Base-by-base conservation (phyloP, 2,888 invertebrate species). In the Leptopilina myrica region DNA sequence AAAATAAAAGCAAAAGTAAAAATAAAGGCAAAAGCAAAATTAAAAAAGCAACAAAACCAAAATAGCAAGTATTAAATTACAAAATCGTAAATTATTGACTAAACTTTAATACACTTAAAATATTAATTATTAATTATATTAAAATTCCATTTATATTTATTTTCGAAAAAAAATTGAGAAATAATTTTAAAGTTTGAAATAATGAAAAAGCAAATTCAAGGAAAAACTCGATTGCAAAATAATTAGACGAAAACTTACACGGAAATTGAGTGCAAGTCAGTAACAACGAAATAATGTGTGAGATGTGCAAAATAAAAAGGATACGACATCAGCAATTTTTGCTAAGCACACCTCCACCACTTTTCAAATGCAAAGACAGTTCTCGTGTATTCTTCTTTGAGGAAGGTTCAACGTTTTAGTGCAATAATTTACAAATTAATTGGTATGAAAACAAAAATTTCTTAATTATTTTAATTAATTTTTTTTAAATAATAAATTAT, bases 311-410 rank as follows among this genome's bases (percentile, higher is more conserved):
- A 67, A 67, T 15, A 64, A 40, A 46, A 43, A 76, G 46, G 11
- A 73, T 79, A 62, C 53, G 11, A 20, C 43, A 67, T 76, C 66
- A 66, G 67, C 76, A 79, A 67, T 76, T 65, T 78, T 76, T 62
- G 43, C 12, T 15, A 56, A 46, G 43, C 49, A 59, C 75, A 59
- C 75, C 66, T 66, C 56, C 14, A 69, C 69, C 73, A 73, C 73
- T 73, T 73, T 73, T 53, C 33, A n/a, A 56, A 56, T 73, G n/a
- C 9, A 56, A 56, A 56, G 56, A n/a, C 73, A 73, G 56, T 73
- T 59, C 56, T 73, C 40, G 56, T 8, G 40, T 56, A 53, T 40
- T 14, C n/a, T 73, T 73, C 56, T 73, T 73, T 26, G n/a, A 8
- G 56, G 53, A 73, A 73, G 15, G 56, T 67, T 20, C 62, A 15